These are phyloP conservation scores for Gastrophryne carolinensis DNA, from an alignment of 2,797 vertebrate species.

Conservation along the genomic window DNA sequence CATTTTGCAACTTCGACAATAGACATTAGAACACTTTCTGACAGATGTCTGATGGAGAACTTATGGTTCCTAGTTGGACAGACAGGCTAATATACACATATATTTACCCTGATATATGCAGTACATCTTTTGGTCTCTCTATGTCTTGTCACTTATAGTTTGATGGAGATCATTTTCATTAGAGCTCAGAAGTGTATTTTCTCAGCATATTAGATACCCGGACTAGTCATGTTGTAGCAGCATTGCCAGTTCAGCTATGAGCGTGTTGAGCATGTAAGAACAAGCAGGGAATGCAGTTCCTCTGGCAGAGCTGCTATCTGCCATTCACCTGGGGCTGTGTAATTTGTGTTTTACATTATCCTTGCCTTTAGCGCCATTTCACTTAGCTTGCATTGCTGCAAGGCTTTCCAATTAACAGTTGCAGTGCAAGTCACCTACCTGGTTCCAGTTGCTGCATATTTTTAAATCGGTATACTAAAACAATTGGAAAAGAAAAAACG, in stretches of 20 bases:
- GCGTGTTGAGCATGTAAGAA: conserved; percentile 1
- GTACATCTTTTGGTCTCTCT: too few species aligned
- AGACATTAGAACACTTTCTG: too few species aligned
- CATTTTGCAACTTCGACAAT: too few species aligned
- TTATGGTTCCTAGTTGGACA: too few species aligned
- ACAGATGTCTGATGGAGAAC: too few species aligned
- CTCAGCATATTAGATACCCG: background rate
- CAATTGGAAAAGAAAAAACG: too few species aligned
- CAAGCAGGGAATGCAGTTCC: conserved; percentile 29
- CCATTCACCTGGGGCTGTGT: conserved; percentile 1
- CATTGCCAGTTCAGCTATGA: background rate
- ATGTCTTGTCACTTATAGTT: background rate
- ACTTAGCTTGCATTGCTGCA: background rate
- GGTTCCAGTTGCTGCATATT: too few species aligned
- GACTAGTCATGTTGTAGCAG: background rate
- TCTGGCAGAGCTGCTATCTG: background rate
- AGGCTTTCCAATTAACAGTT: background rate
- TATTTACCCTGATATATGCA: too few species aligned
- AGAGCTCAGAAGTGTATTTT: background rate
- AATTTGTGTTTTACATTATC: background rate
- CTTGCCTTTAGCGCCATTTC: conserved; percentile 18
- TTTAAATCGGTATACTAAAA: too few species aligned
- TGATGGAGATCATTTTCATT: background rate
- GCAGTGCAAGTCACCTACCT: too few species aligned
- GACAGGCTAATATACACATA: too few species aligned